Evolutionary conservation across 2,888 invertebrate species (phyloP), one percentile per base, ranked within the genome.

Genomic region (Eupithecia dodoneata): DNA sequence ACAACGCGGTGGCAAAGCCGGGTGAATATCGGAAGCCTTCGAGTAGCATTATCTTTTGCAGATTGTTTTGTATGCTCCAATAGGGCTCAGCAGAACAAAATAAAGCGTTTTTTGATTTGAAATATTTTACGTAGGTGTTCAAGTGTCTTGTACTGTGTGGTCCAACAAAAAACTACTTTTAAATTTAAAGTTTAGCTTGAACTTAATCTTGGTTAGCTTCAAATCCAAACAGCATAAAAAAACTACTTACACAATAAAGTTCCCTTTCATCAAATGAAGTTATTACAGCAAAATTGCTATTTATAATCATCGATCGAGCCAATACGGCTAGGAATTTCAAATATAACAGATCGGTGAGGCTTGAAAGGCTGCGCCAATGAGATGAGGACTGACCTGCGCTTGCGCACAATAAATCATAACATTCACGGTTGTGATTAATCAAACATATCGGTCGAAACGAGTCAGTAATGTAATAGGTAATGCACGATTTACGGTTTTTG

Each of bases 351-450:
- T 59, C 76, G 67, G 71, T 69, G 18, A 67, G 41, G 72, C 79
- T 76, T 75, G 78, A 77, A 79, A 84, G 85, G 83, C 83, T 82
- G 83, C 82, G 82, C 84, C 81, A 84, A 84, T 85, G 85, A 87
- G 87, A 83, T 80, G 81, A 77, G 81, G 85, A 83, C 84, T 86
- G 81, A 83, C 84, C 85, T 80, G 84, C 82, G 82, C 85, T 84
- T 80, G 84, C 81, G 82, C 85, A 83, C 91, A 72, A 93, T 94
- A 93, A 94, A 94, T 94, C 94, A 94, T 91, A 93, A 91, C 91
- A 90, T 89, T 90, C 90, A 87, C 86, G 87, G 86, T 87, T 87
- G 88, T 92, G 91, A 94, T 94, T 94, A 94, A 94, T 94, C 94
- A 91, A 92, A 91, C 84, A 84, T 83, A 84, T 81, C 81, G 83